phyloP scores from a whole-genome alignment of 2,797 vertebrate species.

The Pristis pectinata region DNA sequence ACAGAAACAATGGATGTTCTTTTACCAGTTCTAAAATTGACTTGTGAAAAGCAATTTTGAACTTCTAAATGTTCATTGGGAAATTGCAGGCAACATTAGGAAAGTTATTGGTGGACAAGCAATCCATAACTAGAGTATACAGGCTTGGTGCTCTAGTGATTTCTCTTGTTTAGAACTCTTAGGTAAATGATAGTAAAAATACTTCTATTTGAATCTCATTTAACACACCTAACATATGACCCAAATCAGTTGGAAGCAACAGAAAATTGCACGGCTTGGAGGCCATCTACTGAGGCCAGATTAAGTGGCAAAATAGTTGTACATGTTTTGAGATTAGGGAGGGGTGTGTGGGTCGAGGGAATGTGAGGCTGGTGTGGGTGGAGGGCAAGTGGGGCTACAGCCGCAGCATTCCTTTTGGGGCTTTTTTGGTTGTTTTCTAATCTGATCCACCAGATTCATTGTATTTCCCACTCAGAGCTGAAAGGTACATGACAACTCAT shows the following conservation, averaged over 20 bases:
- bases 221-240: not conserved
- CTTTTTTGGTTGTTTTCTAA: not conserved
- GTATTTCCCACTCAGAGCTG: not conserved
- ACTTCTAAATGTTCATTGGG: not conserved
- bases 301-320: not conserved
- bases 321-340: not conserved
- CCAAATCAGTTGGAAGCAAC: not conserved
- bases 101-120: not conserved
- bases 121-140: not conserved
- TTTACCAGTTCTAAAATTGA: not conserved
- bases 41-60: not conserved
- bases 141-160: not conserved
- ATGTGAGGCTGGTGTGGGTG: not conserved
- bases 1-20: not conserved
- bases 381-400: no score
- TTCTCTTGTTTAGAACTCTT: not conserved
- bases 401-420: not conserved
- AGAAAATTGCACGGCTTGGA: not conserved
- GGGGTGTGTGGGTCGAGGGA: not conserved
- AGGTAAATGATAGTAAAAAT: not conserved
- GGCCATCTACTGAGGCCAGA: not conserved
- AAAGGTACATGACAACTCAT: not conserved
- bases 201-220: not conserved
- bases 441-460: not conserved
- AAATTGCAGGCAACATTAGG: not conserved